A percentile compares a stretch with the other conserved stretches of the same genome.
Evolutionary conservation across 2,888 invertebrate species (phyloP).

Genomic region (Xanthorhoe spadicearia): DNA sequence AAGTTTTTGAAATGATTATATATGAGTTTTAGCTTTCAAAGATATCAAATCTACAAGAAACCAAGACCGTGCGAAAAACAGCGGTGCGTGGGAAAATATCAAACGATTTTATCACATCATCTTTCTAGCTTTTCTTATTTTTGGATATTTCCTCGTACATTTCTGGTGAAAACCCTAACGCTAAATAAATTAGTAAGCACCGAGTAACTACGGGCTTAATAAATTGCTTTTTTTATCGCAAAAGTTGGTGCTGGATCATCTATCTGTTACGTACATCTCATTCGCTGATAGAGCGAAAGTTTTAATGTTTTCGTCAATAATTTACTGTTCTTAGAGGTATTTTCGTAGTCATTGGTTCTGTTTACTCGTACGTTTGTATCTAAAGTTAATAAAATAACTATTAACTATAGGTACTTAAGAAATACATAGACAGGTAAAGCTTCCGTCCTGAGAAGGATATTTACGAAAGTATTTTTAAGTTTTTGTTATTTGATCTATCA

Average conservation of each 20-base stretch:
- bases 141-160: not conserved
- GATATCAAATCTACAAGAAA: too few species aligned
- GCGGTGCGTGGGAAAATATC: too few species aligned
- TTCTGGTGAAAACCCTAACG: slow-evolving; percentile 13
- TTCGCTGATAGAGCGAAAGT: not conserved
- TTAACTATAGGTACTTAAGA: too few species aligned
- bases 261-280: slow-evolving; percentile 4
- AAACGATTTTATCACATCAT: too few species aligned
- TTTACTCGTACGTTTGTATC: not conserved
- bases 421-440: too few species aligned
- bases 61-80: too few species aligned
- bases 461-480: too few species aligned
- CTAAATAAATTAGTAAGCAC: slow-evolving; percentile 42
- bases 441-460: too few species aligned
- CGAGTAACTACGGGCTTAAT: slow-evolving; percentile 24
- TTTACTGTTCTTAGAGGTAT: not conserved
- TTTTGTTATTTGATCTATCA: too few species aligned
- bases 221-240: slow-evolving; percentile 32
- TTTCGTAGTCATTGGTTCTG: not conserved
- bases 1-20: too few species aligned
- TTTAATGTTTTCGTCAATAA: slow-evolving; percentile 14
- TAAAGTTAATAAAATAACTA: not conserved
- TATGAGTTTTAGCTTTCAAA: too few species aligned
- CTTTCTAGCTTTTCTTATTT: not conserved
- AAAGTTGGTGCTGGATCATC: slow-evolving; percentile 24